These are phyloP conservation scores for Sebastes steindachneri DNA, from an alignment of 2,797 vertebrate genomes.

Conservation along the genomic window DNA sequence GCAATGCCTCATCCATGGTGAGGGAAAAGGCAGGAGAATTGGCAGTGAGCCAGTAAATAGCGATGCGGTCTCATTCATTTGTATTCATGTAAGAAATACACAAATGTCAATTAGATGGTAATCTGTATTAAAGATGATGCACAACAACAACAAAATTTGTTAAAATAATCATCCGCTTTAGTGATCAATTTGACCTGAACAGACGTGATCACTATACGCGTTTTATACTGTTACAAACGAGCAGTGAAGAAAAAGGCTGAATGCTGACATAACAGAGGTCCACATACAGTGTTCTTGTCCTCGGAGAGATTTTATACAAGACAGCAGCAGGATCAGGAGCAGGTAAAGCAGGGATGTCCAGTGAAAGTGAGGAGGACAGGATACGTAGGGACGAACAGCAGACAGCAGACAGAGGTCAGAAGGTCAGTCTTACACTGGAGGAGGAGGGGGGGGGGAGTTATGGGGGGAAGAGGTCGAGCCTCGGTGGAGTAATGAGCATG, in stretches of 20 bases:
- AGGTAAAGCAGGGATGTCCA: not conserved
- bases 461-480: not conserved
- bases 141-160: no score
- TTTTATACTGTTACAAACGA: not conserved
- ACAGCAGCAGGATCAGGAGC: not conserved
- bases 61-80: no score
- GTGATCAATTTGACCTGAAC: no score
- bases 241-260: not conserved
- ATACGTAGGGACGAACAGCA: not conserved
- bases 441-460: not conserved
- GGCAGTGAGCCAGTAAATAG: no score
- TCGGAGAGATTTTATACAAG: not conserved
- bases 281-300: not conserved
- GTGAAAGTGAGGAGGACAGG: not conserved
- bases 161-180: no score
- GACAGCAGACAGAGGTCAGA: not conserved
- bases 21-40: no score
- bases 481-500: slow-evolving; percentile 11
- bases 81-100: no score
- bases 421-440: not conserved
- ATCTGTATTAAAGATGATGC: no score
- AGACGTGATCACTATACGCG: no score
- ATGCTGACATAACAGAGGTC: not conserved
- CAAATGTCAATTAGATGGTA: no score
- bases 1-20: no score